Evolutionary conservation across 1,140 invertebrate genomes (phyloP).

Genomic region (Drosophila parabipectinata): DNA sequence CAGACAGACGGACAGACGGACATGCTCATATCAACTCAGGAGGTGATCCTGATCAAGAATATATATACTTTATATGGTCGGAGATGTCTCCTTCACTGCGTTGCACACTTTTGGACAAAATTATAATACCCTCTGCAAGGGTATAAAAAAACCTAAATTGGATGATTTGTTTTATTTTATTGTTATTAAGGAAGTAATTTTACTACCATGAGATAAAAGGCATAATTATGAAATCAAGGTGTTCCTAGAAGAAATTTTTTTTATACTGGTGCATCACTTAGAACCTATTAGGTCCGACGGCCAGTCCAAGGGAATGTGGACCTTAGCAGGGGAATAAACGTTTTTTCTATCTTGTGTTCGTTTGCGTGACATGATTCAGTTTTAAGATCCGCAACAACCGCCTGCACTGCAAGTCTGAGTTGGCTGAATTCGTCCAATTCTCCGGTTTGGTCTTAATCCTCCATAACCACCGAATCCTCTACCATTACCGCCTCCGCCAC

Average conservation of each 20-base stretch:
- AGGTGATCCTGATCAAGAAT: too few relatives aligned
- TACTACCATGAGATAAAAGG: background rate
- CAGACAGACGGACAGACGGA: too few relatives aligned
- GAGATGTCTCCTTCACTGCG: too few relatives aligned
- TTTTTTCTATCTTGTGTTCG: background rate
- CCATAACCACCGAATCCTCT: slow-evolving; percentile 33
- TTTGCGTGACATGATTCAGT: background rate
- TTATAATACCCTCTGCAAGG: too few relatives aligned
- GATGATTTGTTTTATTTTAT: background rate
- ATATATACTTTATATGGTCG: too few relatives aligned
- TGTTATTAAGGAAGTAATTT: background rate
- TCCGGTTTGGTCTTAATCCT: slow-evolving; percentile 61
- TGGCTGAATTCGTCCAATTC: slow-evolving; percentile 63
- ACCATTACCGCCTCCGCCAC: slow-evolving; percentile 46
- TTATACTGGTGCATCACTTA: background rate
- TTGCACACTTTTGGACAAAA: too few relatives aligned
- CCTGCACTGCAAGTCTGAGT: slow-evolving; percentile 35
- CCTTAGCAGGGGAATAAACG: background rate
- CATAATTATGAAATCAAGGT: background rate
- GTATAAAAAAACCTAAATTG: background rate
- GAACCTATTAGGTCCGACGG: background rate
- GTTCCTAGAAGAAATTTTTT: too few relatives aligned
- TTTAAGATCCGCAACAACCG: slow-evolving; percentile 59
- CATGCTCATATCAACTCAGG: too few relatives aligned
- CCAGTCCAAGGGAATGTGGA: background rate